Percentiles rank a stretch among this genome's conserved stretches.
phyloP scores from a whole-genome alignment of 2,113 vertebrate species.

The Erythrocercus mccallii region DNA sequence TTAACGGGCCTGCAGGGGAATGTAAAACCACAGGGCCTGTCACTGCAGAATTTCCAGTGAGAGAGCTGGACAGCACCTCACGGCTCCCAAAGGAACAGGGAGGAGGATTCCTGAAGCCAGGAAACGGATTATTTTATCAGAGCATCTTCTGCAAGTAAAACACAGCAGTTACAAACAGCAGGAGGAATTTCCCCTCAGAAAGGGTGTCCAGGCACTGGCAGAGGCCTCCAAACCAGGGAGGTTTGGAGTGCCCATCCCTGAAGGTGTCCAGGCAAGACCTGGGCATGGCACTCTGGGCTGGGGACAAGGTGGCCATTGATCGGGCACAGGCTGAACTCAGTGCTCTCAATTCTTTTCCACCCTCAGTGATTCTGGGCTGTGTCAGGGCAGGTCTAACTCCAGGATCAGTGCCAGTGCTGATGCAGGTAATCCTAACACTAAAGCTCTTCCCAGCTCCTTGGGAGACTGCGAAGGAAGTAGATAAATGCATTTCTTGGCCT shows the following conservation, averaged over 20 bases:
- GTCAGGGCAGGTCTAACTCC: neutral
- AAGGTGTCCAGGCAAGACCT: neutral
- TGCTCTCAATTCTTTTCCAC: neutral
- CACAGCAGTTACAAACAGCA: neutral
- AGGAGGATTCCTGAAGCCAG: neutral
- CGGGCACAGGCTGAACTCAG: fast-evolving
- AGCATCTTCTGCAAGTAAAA: neutral
- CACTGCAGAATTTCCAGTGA: neutral
- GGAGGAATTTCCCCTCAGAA: neutral
- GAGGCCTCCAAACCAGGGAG: neutral
- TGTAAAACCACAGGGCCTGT: neutral
- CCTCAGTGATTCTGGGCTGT: neutral
- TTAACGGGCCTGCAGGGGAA: neutral
- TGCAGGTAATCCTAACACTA: neutral
- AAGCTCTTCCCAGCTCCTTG: neutral
- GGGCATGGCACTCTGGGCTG: neutral
- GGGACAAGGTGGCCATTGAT: neutral
- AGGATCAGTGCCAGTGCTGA: neutral
- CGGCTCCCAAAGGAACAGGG: neutral
- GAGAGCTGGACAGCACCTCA: neutral
- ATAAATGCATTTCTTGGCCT: neutral
- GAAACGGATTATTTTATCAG: neutral
- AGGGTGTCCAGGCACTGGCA: neutral
- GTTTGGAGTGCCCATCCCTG: neutral
- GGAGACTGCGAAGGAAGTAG: neutral